Conservation (phyloP, 1,140 invertebrate genomes). For the Psix sp. region DNA sequence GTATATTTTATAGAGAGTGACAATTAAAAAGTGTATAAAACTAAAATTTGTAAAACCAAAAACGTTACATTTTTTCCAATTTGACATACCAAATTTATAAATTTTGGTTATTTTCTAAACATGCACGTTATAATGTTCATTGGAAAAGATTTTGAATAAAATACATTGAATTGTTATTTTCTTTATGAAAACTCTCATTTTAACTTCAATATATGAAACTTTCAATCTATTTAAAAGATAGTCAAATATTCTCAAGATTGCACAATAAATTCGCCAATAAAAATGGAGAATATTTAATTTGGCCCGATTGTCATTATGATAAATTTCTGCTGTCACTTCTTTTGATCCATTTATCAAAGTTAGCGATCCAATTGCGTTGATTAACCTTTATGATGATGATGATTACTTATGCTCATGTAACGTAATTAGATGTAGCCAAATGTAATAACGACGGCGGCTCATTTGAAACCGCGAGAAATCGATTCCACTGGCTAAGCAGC, state of each 20-base stretch:
- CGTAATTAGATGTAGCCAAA: constrained; percentile 61
- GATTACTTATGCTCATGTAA: constrained; percentile 39
- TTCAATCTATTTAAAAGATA: no score
- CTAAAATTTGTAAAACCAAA: no score
- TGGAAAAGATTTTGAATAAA: background rate
- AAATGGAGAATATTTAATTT: background rate
- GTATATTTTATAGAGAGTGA: no score
- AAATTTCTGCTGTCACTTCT: background rate
- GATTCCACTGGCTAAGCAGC: constrained; percentile 61
- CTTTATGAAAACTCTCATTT: constrained; percentile 3
- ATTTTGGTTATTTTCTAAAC: no score
- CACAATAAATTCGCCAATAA: background rate
- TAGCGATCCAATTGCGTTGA: constrained; percentile 38
- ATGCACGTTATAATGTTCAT: background rate
- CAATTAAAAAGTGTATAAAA: no score
- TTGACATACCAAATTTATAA: no score
- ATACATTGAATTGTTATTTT: constrained; percentile 1
- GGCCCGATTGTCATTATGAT: background rate
- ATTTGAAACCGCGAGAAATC: constrained; percentile 62
- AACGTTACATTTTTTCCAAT: no score
- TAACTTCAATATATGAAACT: no score
- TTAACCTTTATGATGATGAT: constrained; percentile 39
- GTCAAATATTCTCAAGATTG: no score
- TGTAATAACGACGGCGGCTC: constrained; percentile 52
- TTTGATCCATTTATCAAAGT: constrained; percentile 24